These are phyloP conservation scores for Onchidella celtica DNA, from an alignment of 2,888 invertebrate species.

Conservation along the genomic window DNA sequence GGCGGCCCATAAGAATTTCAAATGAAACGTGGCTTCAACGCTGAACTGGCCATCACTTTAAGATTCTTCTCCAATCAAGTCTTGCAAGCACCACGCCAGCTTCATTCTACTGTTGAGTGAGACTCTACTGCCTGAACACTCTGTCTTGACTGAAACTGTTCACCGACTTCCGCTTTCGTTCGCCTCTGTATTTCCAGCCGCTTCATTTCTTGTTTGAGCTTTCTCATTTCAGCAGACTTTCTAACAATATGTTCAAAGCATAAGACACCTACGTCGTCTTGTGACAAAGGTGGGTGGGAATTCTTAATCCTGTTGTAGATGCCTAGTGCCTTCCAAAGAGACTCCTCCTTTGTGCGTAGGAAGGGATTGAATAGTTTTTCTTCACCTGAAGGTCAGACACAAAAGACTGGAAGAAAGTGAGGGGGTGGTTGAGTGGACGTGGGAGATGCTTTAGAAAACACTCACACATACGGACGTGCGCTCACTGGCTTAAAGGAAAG, in stretches of 20 bases:
- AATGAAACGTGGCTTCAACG: too few relatives aligned
- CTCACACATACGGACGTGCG: too few relatives aligned
- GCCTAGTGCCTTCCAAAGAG: slow-evolving; percentile 60
- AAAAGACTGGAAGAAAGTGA: slow-evolving; percentile 66
- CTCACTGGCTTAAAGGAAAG: too few relatives aligned
- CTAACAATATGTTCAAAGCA: slow-evolving; percentile 12
- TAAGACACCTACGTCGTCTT: not conserved
- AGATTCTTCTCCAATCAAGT: too few relatives aligned
- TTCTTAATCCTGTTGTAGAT: slow-evolving; percentile 41
- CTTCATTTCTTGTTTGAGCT: not conserved
- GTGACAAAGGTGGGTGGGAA: not conserved
- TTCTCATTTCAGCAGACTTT: not conserved
- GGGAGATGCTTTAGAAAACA: too few relatives aligned
- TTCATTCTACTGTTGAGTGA: too few relatives aligned
- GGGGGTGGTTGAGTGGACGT: too few relatives aligned
- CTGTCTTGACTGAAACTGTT: too few relatives aligned
- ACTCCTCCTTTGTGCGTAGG: slow-evolving; percentile 64
- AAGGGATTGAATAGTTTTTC: slow-evolving; percentile 75
- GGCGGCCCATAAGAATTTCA: too few relatives aligned
- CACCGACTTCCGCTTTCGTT: not conserved
- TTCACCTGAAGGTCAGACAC: slow-evolving; percentile 68
- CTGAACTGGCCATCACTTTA: too few relatives aligned
- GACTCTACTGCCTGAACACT: too few relatives aligned
- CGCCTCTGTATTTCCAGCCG: not conserved
- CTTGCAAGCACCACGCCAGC: too few relatives aligned